phyloP scores from a whole-genome alignment of 2,888 invertebrate species.

The Leucophora obtusa region DNA sequence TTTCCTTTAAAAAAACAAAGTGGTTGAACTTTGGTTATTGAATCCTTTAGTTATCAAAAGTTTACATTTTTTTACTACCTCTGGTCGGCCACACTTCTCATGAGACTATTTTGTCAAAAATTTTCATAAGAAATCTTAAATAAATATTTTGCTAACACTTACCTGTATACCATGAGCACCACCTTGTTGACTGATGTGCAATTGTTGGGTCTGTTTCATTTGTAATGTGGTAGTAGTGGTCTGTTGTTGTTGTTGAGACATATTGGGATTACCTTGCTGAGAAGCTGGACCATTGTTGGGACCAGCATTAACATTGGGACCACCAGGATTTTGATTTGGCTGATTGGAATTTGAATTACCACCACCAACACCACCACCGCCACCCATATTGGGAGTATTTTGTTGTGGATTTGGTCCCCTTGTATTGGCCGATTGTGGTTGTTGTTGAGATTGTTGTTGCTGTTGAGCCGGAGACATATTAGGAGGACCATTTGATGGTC shows the following conservation, averaged over 20 bases:
- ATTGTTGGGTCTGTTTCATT: slow-evolving; percentile 92
- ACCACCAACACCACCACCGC: slow-evolving; percentile 57
- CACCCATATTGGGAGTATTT: slow-evolving; percentile 60
- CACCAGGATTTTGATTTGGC: slow-evolving; percentile 70
- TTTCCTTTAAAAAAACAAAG: too few relatives aligned
- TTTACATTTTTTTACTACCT: too few relatives aligned
- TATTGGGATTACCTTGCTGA: slow-evolving; percentile 66
- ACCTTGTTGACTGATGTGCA: slow-evolving; percentile 90
- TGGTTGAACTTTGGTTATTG: too few relatives aligned
- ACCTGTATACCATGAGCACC: slow-evolving; percentile 90
- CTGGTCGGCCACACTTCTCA: background rate
- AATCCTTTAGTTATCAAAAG: too few relatives aligned
- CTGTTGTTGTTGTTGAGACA: slow-evolving; percentile 71
- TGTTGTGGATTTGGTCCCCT: slow-evolving; percentile 61
- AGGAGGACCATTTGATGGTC: slow-evolving; percentile 65
- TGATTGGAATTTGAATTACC: slow-evolving; percentile 68
- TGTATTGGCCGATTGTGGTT: slow-evolving; percentile 66
- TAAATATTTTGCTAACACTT: slow-evolving; percentile 71
- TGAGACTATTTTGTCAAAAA: background rate
- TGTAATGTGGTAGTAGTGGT: slow-evolving; percentile 83
- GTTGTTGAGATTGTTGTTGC: slow-evolving; percentile 62
- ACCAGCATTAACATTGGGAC: slow-evolving; percentile 69
- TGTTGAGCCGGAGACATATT: slow-evolving; percentile 69
- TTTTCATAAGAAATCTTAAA: slow-evolving; percentile 9
- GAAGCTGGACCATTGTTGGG: slow-evolving; percentile 66